A percentile compares a stretch with the other conserved stretches of the same genome.
Evolutionary conservation across 2,113 vertebrate species (phyloP).

Genomic region (Falco punctatus): DNA sequence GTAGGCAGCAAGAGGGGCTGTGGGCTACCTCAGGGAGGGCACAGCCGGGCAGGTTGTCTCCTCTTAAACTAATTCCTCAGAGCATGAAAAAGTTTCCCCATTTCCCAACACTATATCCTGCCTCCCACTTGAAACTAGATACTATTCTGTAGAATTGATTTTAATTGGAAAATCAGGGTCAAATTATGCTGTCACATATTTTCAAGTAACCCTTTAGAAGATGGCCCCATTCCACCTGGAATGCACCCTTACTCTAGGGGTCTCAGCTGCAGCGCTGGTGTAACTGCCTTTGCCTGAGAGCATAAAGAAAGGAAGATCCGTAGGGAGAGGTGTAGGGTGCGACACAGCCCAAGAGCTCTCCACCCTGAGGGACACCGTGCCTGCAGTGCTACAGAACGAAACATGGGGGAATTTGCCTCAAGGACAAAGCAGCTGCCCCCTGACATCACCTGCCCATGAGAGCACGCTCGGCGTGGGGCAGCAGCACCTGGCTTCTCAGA

Average conservation of each 20-base stretch:
- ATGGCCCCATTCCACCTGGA: background rate
- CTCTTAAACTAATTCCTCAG: background rate
- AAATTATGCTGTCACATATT: background rate
- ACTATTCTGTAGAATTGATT: background rate
- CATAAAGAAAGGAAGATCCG: background rate
- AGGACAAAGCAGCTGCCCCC: background rate
- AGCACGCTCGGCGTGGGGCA: rapidly evolving
- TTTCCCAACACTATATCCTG: background rate
- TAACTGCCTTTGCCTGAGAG: background rate
- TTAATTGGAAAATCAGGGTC: background rate
- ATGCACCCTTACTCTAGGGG: background rate
- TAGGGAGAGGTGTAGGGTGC: background rate
- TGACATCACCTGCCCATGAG: background rate
- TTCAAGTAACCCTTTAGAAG: background rate
- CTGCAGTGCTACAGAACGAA: background rate
- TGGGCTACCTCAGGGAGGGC: background rate
- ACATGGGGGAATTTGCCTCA: rapidly evolving
- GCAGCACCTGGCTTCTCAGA: background rate
- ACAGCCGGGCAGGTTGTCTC: background rate
- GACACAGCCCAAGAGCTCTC: background rate
- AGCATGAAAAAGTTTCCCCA: background rate
- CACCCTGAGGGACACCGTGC: background rate
- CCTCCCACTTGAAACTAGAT: background rate
- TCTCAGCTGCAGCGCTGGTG: background rate
- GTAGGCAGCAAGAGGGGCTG: background rate